Conservation (phyloP, 1,140 invertebrate species). For the Neuroterus valhalla region DNA sequence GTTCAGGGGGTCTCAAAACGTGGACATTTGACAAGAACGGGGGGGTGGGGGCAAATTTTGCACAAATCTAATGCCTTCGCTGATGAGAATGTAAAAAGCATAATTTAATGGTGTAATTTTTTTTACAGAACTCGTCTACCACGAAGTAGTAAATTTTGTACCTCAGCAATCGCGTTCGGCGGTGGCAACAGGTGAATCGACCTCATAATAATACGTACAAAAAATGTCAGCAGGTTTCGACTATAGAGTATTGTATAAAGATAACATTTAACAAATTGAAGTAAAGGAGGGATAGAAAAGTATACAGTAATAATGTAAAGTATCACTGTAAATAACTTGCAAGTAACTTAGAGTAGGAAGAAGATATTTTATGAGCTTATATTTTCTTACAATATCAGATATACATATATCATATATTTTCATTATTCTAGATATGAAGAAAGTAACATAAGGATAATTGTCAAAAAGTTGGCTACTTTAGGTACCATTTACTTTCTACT, state of each 20-base stretch:
- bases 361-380: slow-evolving; percentile 46
- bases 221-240: background rate
- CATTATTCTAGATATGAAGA: slow-evolving; percentile 13
- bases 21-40: no score
- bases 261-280: slow-evolving; percentile 37
- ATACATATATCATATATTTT: slow-evolving; percentile 62
- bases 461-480: no score
- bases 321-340: slow-evolving; percentile 56
- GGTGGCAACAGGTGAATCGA: slow-evolving; percentile 25
- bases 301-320: slow-evolving; percentile 42
- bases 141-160: slow-evolving; percentile 85
- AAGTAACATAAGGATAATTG: no score
- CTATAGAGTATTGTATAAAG: slow-evolving; percentile 15
- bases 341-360: slow-evolving; percentile 42
- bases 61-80: no score
- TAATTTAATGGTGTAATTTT: background rate
- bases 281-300: slow-evolving; percentile 37
- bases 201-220: slow-evolving; percentile 11
- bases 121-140: slow-evolving; percentile 83
- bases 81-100: no score
- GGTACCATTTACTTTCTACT: no score
- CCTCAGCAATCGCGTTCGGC: slow-evolving; percentile 73
- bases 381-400: slow-evolving; percentile 44
- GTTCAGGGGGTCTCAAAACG: no score
- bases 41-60: no score